phyloP scores from a whole-genome alignment of 2,113 vertebrate species.

The Argyrosomus japonicus region DNA sequence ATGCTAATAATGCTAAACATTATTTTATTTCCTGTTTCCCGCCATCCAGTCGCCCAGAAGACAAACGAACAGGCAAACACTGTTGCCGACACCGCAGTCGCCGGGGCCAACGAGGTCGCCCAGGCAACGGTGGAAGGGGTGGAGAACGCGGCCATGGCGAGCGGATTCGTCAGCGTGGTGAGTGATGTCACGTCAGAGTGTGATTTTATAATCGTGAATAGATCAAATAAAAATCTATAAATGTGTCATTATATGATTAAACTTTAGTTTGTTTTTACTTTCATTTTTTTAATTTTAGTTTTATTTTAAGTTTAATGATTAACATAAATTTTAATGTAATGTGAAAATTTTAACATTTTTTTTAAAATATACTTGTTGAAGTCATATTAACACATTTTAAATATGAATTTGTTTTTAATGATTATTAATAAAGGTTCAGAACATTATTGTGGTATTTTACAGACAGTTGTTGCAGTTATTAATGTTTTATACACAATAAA shows the following conservation, averaged over 20 bases:
- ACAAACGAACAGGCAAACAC: conserved; percentile 92
- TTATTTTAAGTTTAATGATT: too few relatives aligned
- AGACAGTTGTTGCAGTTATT: neutral
- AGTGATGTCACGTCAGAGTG: conserved; percentile 35
- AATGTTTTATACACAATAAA: neutral
- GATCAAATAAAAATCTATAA: too few relatives aligned
- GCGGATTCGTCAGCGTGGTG: conserved; percentile 89
- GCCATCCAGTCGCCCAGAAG: conserved; percentile 89
- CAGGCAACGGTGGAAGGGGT: conserved; percentile 90
- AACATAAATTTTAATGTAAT: too few relatives aligned
- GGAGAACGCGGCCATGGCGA: conserved; percentile 86
- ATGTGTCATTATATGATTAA: too few relatives aligned
- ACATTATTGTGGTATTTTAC: too few relatives aligned
- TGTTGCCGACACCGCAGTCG: conserved; percentile 88
- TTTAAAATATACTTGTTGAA: too few relatives aligned
- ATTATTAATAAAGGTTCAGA: too few relatives aligned
- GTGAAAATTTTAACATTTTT: too few relatives aligned
- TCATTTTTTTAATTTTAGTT: too few relatives aligned
- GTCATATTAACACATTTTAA: too few relatives aligned
- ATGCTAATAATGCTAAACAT: neutral
- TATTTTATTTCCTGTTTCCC: conserved; percentile 1
- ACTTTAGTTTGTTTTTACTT: neutral
- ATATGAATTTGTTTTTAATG: too few relatives aligned
- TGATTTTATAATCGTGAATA: too few relatives aligned
- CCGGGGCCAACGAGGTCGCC: conserved; percentile 90